These are phyloP conservation scores for Fratercula arctica DNA, from an alignment of 2,797 vertebrate genomes.

Conservation along the genomic window DNA sequence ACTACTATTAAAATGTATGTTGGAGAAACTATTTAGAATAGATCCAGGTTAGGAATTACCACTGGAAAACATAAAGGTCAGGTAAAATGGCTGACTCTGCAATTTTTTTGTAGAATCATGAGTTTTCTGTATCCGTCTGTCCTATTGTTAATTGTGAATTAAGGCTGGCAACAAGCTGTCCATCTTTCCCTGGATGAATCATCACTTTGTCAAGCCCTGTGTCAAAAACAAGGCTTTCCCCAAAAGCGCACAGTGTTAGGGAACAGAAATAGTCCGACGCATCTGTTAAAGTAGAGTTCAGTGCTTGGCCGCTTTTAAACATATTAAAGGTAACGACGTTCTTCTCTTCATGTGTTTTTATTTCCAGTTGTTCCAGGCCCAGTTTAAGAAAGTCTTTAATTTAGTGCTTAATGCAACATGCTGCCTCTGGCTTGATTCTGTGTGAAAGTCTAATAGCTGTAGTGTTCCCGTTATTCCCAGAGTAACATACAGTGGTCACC, in stretches of 20 bases:
- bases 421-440: not conserved
- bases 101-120: slow-evolving; percentile 43
- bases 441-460: not conserved
- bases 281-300: slow-evolving; percentile 3
- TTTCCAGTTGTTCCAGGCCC: not conserved
- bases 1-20: not conserved
- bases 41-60: not conserved
- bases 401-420: not conserved
- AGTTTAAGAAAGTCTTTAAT: not conserved
- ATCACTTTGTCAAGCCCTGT: slow-evolving; percentile 55
- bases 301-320: not conserved
- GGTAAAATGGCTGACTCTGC: slow-evolving; percentile 1
- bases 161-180: slow-evolving; percentile 44
- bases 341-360: not conserved
- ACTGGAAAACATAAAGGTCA: not conserved
- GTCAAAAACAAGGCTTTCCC: slow-evolving; percentile 43
- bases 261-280: not conserved
- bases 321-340: not conserved
- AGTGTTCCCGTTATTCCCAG: not conserved
- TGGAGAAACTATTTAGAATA: not conserved
- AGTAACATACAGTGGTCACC: not conserved
- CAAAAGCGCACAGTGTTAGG: not conserved
- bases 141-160: slow-evolving; percentile 42
- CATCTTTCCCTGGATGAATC: slow-evolving; percentile 55
- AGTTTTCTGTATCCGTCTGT: slow-evolving; percentile 25